Conservation (phyloP, 2,113 vertebrate species). For the Prionailurus bengalensis region DNA sequence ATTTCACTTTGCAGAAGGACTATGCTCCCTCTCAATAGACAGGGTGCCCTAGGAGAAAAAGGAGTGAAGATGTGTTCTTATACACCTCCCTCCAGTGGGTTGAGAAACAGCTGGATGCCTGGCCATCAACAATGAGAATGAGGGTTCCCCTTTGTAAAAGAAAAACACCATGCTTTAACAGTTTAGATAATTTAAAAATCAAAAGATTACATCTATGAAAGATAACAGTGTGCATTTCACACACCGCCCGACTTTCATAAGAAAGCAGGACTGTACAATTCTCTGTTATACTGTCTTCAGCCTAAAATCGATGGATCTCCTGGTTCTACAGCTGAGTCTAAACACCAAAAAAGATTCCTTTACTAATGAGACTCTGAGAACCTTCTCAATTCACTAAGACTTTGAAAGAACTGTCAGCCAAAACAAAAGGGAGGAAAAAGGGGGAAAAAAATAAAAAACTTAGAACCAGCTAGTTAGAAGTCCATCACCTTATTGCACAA, state of each 20-base stretch:
- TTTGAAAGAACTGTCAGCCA: background rate
- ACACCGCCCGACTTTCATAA: background rate
- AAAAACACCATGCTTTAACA: background rate
- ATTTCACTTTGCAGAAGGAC: background rate
- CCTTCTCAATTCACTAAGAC: background rate
- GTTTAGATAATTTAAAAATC: background rate
- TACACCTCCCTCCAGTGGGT: background rate
- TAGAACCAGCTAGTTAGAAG: constrained; percentile 53
- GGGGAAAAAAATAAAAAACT: background rate
- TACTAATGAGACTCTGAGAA: background rate
- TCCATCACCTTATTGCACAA: background rate
- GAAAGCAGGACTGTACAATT: background rate
- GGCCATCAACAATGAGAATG: background rate
- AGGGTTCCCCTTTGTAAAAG: background rate
- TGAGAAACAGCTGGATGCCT: background rate
- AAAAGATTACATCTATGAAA: background rate
- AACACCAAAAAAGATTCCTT: background rate
- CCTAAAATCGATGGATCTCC: background rate
- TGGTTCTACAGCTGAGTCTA: background rate
- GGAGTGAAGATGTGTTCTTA: too few species aligned
- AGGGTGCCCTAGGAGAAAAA: background rate
- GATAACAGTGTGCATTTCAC: background rate
- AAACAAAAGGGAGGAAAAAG: background rate
- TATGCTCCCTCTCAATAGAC: background rate
- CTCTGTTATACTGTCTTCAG: rapidly evolving